phyloP scores from a whole-genome alignment of 1,140 invertebrate species.

The Agrilus planipennis region DNA sequence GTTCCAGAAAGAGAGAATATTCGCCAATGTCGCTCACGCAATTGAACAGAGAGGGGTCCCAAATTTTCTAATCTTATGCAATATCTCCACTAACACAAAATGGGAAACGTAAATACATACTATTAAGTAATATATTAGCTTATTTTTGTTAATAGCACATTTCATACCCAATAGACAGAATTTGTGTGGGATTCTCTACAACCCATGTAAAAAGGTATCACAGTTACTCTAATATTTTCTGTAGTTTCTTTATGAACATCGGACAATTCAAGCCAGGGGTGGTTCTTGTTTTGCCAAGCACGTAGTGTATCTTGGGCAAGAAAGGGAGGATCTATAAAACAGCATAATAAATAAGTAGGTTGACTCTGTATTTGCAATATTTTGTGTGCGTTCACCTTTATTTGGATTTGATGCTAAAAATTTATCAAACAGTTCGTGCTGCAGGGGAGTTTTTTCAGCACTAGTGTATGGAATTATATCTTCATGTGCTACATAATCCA shows the following conservation, averaged over 20 bases:
- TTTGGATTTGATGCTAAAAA: constrained; percentile 74
- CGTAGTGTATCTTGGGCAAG: constrained; percentile 77
- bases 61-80: constrained; percentile 93
- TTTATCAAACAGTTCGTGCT: constrained; percentile 94
- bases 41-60: constrained; percentile 75
- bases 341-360: no score
- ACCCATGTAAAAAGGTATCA: constrained; percentile 97
- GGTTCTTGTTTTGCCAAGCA: constrained; percentile 95
- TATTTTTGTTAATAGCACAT: neutral
- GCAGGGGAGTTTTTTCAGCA: constrained; percentile 68
- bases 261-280: constrained; percentile 90
- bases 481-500: constrained; percentile 95
- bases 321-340: constrained; percentile 68
- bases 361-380: no score
- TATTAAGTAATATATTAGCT: constrained; percentile 6
- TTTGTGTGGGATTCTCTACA: constrained; percentile 78
- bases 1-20: constrained; percentile 93
- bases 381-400: constrained; percentile 45
- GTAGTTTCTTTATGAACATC: constrained; percentile 98
- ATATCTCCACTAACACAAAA: constrained; percentile 74
- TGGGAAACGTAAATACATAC: neutral
- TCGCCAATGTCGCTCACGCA: constrained; percentile 91
- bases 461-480: constrained; percentile 82
- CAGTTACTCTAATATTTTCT: constrained; percentile 87
- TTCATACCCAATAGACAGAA: constrained; percentile 78